Evolutionary conservation across 1,140 invertebrate species (phyloP).

Genomic region (Reticulitermes speratus): DNA sequence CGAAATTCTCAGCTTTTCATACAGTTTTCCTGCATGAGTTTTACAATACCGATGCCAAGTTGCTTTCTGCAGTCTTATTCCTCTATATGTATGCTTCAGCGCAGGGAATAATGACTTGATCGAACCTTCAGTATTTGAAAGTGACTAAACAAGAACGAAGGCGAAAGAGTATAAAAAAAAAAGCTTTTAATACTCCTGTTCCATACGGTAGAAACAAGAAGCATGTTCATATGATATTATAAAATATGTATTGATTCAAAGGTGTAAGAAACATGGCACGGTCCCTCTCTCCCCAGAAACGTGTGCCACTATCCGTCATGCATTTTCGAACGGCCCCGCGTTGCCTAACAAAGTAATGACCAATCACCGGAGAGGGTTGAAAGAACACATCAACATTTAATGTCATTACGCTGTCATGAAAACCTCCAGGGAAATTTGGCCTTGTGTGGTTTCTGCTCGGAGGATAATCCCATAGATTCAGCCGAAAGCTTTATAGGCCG

Average conservation of each 20-base stretch:
- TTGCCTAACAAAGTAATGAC: not conserved
- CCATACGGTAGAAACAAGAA: no score
- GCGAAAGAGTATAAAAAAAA: no score
- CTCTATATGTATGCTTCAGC: no score
- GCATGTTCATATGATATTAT: no score
- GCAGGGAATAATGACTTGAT: no score
- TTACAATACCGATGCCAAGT: no score
- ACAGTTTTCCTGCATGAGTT: no score
- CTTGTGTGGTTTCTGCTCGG: not conserved
- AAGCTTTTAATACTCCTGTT: no score
- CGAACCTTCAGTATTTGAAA: no score
- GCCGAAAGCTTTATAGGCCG: not conserved
- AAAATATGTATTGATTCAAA: not conserved
- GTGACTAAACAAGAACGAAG: no score
- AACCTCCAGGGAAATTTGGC: not conserved
- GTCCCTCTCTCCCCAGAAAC: not conserved
- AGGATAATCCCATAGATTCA: not conserved
- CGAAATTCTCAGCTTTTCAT: no score
- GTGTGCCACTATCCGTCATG: not conserved
- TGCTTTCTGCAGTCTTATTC: no score
- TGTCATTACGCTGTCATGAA: not conserved
- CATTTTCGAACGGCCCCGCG: not conserved
- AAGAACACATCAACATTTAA: not conserved
- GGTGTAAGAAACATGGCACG: not conserved
- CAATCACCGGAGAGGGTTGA: not conserved